A percentile compares a stretch with the other conserved stretches of the same genome.
phyloP scores from a whole-genome alignment of 1,140 invertebrate species.

The Sipha flava region DNA sequence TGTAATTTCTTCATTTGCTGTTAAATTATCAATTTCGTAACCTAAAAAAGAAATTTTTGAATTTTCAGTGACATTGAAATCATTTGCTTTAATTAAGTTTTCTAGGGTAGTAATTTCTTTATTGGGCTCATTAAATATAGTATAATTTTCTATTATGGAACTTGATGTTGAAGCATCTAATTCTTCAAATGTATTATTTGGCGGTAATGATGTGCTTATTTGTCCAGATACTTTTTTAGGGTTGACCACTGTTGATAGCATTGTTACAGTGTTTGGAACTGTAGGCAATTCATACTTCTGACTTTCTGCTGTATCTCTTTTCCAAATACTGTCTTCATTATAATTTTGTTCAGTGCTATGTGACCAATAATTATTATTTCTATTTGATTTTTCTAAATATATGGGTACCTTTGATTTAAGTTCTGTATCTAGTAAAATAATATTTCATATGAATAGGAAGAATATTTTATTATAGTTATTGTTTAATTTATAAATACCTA shows the following conservation, averaged over 20 bases:
- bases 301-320: not conserved
- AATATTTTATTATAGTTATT: not conserved
- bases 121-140: not conserved
- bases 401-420: not conserved
- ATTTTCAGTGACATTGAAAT: not conserved
- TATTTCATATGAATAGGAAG: too few species aligned
- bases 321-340: not conserved
- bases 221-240: not conserved
- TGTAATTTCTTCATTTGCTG: not conserved
- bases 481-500: slow-evolving; percentile 5
- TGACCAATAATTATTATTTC: not conserved
- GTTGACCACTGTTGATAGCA: not conserved
- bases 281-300: not conserved
- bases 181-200: not conserved
- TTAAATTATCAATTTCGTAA: slow-evolving; percentile 8
- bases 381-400: not conserved
- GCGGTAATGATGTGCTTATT: not conserved
- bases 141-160: not conserved
- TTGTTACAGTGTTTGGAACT: not conserved
- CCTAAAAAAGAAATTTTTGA: not conserved
- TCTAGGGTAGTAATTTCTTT: not conserved
- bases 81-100: not conserved
- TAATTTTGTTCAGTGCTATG: not conserved
- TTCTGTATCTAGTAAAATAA: not conserved
- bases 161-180: not conserved